phyloP scores from a whole-genome alignment of 2,113 vertebrate genomes.

The Acrocephalus kingi region DNA sequence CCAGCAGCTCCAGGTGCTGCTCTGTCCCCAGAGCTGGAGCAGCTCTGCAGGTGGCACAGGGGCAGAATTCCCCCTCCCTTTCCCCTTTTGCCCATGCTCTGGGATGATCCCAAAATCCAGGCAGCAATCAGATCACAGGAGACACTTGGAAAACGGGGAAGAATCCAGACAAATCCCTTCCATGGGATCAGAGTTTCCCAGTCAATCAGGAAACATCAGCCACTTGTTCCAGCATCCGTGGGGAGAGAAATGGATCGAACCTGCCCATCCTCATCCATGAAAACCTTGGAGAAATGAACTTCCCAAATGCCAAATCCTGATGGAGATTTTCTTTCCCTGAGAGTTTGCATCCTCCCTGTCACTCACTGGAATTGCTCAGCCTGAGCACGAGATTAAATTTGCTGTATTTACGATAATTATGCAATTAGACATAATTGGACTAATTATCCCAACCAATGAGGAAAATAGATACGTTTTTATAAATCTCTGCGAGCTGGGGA shows the following conservation, averaged over 20 bases:
- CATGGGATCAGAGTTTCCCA: fast-evolving
- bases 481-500: constrained; percentile 32
- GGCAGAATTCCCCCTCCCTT: background rate
- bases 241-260: fast-evolving
- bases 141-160: background rate
- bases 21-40: fast-evolving
- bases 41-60: background rate
- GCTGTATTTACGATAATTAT: constrained; percentile 74
- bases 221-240: background rate
- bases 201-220: background rate
- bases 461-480: constrained; percentile 58
- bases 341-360: background rate
- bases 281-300: background rate
- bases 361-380: constrained; percentile 54
- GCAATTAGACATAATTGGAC: constrained; percentile 71
- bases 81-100: fast-evolving
- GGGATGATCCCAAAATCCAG: background rate
- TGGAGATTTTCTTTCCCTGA: background rate
- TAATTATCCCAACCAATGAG: constrained; percentile 66
- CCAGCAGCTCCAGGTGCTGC: background rate
- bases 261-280: fast-evolving
- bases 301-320: background rate
- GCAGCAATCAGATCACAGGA: background rate
- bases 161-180: background rate
- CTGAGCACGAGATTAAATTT: constrained; percentile 55